Evolutionary conservation across 2,797 vertebrate genomes (phyloP).

Genomic region (Pachyuromys duprasi): DNA sequence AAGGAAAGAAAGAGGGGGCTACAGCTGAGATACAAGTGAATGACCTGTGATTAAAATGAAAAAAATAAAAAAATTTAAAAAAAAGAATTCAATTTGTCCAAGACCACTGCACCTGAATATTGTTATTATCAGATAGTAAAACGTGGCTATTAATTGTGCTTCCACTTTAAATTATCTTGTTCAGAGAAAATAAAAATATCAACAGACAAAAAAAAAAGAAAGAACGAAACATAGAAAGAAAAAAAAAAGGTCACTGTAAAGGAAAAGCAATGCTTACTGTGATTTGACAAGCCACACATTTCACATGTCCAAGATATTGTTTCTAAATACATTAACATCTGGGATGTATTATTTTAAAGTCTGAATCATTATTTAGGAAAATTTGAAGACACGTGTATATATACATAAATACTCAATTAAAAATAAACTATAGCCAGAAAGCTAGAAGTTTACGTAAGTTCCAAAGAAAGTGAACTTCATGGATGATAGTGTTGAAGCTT

Average conservation of each 20-base stretch:
- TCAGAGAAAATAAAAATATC: slow-evolving; percentile 68
- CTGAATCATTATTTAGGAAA: background rate
- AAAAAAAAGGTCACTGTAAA: background rate
- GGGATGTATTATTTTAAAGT: background rate
- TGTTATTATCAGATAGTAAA: slow-evolving; percentile 63
- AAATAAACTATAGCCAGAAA: background rate
- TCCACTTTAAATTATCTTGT: slow-evolving; percentile 57
- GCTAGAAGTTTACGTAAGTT: background rate
- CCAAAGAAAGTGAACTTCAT: background rate
- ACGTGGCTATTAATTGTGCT: slow-evolving; percentile 16
- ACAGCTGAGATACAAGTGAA: no score
- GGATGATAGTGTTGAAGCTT: background rate
- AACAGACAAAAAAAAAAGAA: background rate
- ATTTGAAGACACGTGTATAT: background rate
- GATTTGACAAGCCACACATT: slow-evolving; percentile 20
- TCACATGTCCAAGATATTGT: background rate
- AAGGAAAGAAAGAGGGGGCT: no score
- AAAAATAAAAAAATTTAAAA: no score
- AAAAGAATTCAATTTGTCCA: slow-evolving; percentile 66
- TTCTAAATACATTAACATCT: slow-evolving; percentile 4
- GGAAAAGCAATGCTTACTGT: background rate
- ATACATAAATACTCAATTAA: background rate
- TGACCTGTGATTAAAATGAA: no score
- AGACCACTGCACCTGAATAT: slow-evolving; percentile 64
- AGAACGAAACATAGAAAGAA: background rate